Evolutionary conservation across 2,888 invertebrate genomes (phyloP), one percentile per base, ranked within the genome.

Genomic region (Sesia apiformis): DNA sequence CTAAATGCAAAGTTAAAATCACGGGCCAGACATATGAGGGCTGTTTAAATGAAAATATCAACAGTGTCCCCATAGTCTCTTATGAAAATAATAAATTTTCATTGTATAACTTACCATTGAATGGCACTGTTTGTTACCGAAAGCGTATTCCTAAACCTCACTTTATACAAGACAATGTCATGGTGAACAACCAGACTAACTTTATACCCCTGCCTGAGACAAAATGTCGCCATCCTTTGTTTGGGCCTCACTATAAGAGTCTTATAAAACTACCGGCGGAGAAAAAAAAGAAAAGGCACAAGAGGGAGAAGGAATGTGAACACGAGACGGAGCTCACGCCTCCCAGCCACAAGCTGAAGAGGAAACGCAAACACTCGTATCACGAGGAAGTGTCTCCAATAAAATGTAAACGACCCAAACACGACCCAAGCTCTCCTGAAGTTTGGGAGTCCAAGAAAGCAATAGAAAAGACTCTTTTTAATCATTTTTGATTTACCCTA

Each of bases 391-490:
- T 56, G 4, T 49, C 56, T n/a, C 55, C 60, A 3, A 72, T 67
- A 46, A 74, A 70, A 58, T 49, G 56, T 0, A 81, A 79, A 62
- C 59, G 59, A 52, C 60, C 64, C 7, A 82, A 80, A 63, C 64
- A 69, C 53, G 69, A 79, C 42, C 66, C 65, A 23, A 71, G 75
- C 49, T 68, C 74, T 7, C 71, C 69, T 40, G 80, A 75, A 53
- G 72, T 71, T 3, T 86, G 86, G 87, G 85, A 81, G 4, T 84
- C 84, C 0, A 85, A 81, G 58, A 72, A 78, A 62, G 81, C 81
- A 39, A 86, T 86, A 60, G 82, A 83, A 64, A 72, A 84, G 65
- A 86, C 76, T 62, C 76, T 87, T 52, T 87, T 87, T 68, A 80
- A 76, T 61, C 1, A 23, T 23, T 23, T 23, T 23, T 23, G 23